Percentiles rank a stretch among this genome's conserved stretches.
These are phyloP conservation scores for Sternotherus odoratus DNA, from an alignment of 2,797 vertebrate species.

Conservation along the genomic window DNA sequence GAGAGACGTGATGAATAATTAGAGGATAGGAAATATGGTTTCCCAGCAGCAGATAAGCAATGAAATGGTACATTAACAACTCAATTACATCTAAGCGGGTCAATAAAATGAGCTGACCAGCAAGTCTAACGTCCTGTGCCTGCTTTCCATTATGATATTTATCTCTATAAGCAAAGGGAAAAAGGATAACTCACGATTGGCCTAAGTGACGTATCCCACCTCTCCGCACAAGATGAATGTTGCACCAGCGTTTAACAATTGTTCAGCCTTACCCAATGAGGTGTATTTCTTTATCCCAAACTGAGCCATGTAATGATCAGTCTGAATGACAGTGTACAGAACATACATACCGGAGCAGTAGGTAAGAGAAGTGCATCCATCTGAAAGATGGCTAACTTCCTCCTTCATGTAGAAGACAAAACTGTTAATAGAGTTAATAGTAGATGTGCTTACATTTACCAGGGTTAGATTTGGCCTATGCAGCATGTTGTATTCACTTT, in stretches of 20 bases:
- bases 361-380: constrained; percentile 30
- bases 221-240: not conserved
- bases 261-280: constrained; percentile 1
- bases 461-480: not conserved
- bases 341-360: constrained; percentile 22
- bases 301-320: not conserved
- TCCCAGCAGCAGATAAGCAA: constrained; percentile 29
- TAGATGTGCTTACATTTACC: constrained; percentile 32
- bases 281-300: constrained; percentile 47
- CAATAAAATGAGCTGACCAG: constrained; percentile 15
- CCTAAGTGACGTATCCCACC: not conserved
- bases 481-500: not conserved
- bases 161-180: constrained; percentile 2
- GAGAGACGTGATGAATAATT: constrained; percentile 36
- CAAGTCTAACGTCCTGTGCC: not conserved
- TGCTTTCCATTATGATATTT: constrained; percentile 21
- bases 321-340: not conserved
- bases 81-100: constrained; percentile 30
- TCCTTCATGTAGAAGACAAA: constrained; percentile 11
- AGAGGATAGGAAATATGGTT: constrained; percentile 32
- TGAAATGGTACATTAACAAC: not conserved
- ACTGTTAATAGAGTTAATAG: constrained; percentile 24
- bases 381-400: constrained; percentile 3
- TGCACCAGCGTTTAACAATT: constrained; percentile 19
- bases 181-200: constrained; percentile 33